Evolutionary conservation across 2,113 vertebrate species (phyloP).

Genomic region (Mixornis gularis): DNA sequence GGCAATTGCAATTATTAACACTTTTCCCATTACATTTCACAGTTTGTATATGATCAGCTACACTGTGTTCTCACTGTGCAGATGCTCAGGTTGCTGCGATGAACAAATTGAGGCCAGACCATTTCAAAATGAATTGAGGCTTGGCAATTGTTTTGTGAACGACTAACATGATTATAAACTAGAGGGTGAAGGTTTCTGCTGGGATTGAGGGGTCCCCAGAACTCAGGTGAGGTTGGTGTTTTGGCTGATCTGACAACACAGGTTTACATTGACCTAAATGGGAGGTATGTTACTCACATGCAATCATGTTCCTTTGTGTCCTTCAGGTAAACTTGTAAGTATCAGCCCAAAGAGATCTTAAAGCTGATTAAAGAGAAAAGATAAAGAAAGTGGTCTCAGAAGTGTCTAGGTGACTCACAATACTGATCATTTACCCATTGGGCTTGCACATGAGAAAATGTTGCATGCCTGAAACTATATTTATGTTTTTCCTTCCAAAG

Average conservation of each 20-base stretch:
- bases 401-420: not conserved
- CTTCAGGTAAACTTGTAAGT: not conserved
- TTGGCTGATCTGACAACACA: not conserved
- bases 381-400: not conserved
- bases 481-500: not conserved
- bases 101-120: constrained; percentile 16
- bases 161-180: not conserved
- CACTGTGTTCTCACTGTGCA: not conserved
- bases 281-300: fast-evolving
- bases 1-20: not conserved
- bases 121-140: not conserved
- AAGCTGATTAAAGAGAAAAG: not conserved
- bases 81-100: not conserved
- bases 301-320: not conserved
- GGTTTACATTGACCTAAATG: not conserved
- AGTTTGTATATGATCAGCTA: not conserved
- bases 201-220: not conserved
- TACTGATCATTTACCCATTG: not conserved
- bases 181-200: not conserved
- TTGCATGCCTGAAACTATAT: not conserved
- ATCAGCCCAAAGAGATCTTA: not conserved
- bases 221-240: not conserved
- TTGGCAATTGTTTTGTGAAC: not conserved
- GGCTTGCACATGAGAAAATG: not conserved
- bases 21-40: not conserved